Evolutionary conservation across 2,113 vertebrate genomes (phyloP).

Genomic region (Albula glossodonta): DNA sequence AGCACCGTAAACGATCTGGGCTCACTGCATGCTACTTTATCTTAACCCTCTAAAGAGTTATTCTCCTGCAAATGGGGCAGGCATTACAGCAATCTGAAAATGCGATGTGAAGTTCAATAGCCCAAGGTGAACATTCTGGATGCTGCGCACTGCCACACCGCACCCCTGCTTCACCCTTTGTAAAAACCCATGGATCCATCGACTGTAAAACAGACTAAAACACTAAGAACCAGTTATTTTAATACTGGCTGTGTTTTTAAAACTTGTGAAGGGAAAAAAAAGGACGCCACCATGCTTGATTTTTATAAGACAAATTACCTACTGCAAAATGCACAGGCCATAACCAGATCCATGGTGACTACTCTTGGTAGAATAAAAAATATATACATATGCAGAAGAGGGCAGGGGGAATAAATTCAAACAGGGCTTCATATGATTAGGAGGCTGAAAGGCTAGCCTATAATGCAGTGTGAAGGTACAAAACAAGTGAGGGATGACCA

Average conservation of each 20-base stretch:
- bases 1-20: slow-evolving; percentile 51
- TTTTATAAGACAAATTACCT: neutral
- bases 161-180: neutral
- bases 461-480: neutral
- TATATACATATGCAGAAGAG: neutral
- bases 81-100: slow-evolving; percentile 70
- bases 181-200: neutral
- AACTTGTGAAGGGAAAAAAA: neutral
- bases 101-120: slow-evolving; percentile 72
- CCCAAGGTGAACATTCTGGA: slow-evolving; percentile 65
- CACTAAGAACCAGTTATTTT: neutral
- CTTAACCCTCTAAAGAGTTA: slow-evolving; percentile 72
- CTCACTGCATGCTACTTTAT: slow-evolving; percentile 59
- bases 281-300: neutral
- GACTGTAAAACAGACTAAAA: neutral
- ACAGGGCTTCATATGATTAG: neutral
- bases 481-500: neutral
- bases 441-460: neutral
- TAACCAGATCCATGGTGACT: neutral
- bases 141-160: neutral
- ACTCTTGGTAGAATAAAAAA: neutral
- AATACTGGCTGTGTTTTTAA: neutral
- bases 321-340: neutral
- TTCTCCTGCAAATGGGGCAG: slow-evolving; percentile 71
- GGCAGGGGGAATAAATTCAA: neutral